A percentile compares a stretch with the other conserved stretches of the same genome.
Evolutionary conservation across 1,140 invertebrate genomes (phyloP).

Genomic region (Sitobion miscanthi): DNA sequence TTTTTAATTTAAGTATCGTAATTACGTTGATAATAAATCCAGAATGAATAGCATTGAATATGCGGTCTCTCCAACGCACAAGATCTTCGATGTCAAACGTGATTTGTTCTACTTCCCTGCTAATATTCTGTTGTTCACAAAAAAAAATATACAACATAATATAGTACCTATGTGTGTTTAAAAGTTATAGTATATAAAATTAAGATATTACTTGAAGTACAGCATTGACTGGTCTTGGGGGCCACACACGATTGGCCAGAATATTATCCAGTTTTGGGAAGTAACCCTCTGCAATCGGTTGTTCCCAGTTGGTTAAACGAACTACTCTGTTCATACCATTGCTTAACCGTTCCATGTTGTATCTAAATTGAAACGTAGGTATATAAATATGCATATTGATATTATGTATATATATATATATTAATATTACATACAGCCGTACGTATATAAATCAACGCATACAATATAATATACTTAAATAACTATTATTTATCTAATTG

Average conservation of each 20-base stretch:
- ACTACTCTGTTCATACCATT: constrained; percentile 69
- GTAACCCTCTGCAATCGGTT: constrained; percentile 73
- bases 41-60: constrained; percentile 76
- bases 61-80: constrained; percentile 77
- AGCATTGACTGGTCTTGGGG: constrained; percentile 69
- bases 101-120: constrained; percentile 70
- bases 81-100: constrained; percentile 72
- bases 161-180: not conserved
- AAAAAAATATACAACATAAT: not conserved
- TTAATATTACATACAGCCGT: not conserved
- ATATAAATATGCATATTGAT: not conserved
- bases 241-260: constrained; percentile 71
- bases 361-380: constrained; percentile 63
- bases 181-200: not conserved
- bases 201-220: constrained; percentile 61
- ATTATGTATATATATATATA: too few relatives aligned
- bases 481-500: not conserved
- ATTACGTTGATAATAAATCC: constrained; percentile 64
- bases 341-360: constrained; percentile 74
- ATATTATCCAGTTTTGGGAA: constrained; percentile 76
- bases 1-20: not conserved
- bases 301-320: constrained; percentile 68
- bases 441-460: too few relatives aligned
- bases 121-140: constrained; percentile 4
- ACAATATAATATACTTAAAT: too few relatives aligned